Evolutionary conservation across 2,888 invertebrate species (phyloP).

Genomic region (Octodonta nipae): DNA sequence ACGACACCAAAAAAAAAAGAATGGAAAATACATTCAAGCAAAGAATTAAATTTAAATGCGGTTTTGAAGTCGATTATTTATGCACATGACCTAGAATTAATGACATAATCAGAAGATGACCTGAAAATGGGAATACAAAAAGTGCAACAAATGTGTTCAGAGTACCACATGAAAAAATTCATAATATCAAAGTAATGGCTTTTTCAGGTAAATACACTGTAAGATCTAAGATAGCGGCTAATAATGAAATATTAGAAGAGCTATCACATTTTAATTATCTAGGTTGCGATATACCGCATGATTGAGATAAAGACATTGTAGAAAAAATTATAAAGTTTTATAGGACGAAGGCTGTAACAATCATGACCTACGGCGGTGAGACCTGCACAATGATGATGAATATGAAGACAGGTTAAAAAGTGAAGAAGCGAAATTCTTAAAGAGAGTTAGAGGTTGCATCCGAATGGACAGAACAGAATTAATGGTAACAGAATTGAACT

Average conservation of each 20-base stretch:
- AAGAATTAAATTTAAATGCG: not conserved
- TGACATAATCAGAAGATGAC: not conserved
- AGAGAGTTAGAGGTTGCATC: too few relatives aligned
- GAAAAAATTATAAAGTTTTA: too few relatives aligned
- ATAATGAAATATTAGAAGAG: conserved; percentile 1
- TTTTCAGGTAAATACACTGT: conserved; percentile 1
- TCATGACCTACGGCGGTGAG: not conserved
- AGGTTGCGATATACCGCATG: not conserved
- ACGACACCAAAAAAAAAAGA: not conserved
- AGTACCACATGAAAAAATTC: not conserved
- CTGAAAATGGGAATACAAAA: conserved; percentile 1
- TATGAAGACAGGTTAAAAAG: not conserved
- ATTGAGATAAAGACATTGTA: too few relatives aligned
- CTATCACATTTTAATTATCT: not conserved
- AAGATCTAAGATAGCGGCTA: not conserved
- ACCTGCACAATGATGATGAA: not conserved
- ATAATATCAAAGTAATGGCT: conserved; percentile 1
- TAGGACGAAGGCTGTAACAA: not conserved
- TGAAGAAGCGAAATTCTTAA: too few relatives aligned
- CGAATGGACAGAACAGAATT: too few relatives aligned
- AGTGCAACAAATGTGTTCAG: too few relatives aligned
- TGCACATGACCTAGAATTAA: not conserved
- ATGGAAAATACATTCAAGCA: not conserved
- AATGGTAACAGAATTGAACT: too few relatives aligned
- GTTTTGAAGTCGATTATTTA: not conserved